These are phyloP conservation scores for Emesis russula DNA, from an alignment of 2,888 invertebrate genomes.

Conservation along the genomic window DNA sequence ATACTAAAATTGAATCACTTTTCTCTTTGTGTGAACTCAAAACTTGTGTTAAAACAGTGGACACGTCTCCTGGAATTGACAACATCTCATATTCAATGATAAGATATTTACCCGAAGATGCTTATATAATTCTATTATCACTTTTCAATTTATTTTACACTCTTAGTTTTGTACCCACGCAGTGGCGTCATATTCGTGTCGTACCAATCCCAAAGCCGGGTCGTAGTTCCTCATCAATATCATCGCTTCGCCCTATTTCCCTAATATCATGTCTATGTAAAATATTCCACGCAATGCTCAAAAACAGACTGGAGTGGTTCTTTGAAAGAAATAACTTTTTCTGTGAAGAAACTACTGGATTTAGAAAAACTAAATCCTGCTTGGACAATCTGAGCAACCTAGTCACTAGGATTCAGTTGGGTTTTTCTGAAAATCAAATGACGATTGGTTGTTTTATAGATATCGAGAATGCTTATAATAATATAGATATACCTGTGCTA, in stretches of 20 bases:
- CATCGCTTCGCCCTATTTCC: constrained; percentile 37
- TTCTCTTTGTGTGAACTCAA: constrained; percentile 33
- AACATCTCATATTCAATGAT: constrained; percentile 46
- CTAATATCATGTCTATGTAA: constrained; percentile 67
- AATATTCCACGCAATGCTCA: constrained; percentile 59
- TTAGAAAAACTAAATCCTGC: constrained; percentile 60
- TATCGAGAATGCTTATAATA: constrained; percentile 51
- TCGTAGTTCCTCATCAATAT: neutral
- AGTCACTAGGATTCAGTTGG: constrained; percentile 32
- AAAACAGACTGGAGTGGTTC: constrained; percentile 60
- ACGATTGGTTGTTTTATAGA: constrained; percentile 71
- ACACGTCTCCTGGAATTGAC: constrained; percentile 38
- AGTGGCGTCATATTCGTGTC: constrained; percentile 21
- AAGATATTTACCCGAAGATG: constrained; percentile 19
- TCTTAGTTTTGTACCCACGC: constrained; percentile 1
- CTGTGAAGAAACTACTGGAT: constrained; percentile 52
- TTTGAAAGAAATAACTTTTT: constrained; percentile 49
- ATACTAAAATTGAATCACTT: constrained; percentile 9
- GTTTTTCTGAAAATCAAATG: constrained; percentile 42
- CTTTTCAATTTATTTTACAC: neutral
- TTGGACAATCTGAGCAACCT: constrained; percentile 51
- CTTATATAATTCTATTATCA: neutral
- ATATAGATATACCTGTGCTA: constrained; percentile 34
- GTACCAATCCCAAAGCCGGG: constrained; percentile 32
- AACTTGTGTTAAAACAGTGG: constrained; percentile 30